Conservation (phyloP, 2,797 vertebrate genomes). For the Gymnopithys bicolor region DNA sequence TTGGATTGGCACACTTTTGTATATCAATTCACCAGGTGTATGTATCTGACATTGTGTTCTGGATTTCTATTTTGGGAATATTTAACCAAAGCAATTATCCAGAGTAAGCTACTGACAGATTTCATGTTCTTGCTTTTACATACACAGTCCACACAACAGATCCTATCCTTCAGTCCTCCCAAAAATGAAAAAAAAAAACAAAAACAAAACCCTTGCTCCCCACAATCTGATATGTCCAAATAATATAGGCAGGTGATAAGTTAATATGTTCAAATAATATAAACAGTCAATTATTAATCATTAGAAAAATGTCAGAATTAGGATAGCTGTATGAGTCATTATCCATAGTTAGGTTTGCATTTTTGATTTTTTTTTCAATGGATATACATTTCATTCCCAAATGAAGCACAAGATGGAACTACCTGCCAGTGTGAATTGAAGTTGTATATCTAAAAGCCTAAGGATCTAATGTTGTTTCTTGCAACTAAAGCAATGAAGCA, state of each 20-base stretch:
- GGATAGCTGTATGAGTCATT: neutral
- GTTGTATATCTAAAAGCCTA: neutral
- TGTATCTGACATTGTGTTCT: neutral
- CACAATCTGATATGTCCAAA: neutral
- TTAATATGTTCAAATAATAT: fast-evolving
- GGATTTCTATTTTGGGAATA: neutral
- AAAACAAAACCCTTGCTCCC: neutral
- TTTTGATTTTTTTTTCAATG: neutral
- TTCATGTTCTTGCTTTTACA: neutral
- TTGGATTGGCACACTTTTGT: neutral
- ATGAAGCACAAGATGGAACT: neutral
- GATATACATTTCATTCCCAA: neutral
- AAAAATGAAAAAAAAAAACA: neutral
- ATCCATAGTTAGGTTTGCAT: neutral
- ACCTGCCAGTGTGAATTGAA: neutral
- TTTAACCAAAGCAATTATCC: neutral
- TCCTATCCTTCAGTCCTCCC: neutral
- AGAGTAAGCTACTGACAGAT: neutral
- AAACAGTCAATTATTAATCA: neutral
- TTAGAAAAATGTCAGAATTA: neutral
- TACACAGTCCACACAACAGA: neutral
- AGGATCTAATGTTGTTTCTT: neutral
- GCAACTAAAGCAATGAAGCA: neutral
- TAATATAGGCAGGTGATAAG: neutral
- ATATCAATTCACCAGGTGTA: neutral